Conservation (phyloP, 2,113 vertebrate genomes). For the Parotia lawesii region DNA sequence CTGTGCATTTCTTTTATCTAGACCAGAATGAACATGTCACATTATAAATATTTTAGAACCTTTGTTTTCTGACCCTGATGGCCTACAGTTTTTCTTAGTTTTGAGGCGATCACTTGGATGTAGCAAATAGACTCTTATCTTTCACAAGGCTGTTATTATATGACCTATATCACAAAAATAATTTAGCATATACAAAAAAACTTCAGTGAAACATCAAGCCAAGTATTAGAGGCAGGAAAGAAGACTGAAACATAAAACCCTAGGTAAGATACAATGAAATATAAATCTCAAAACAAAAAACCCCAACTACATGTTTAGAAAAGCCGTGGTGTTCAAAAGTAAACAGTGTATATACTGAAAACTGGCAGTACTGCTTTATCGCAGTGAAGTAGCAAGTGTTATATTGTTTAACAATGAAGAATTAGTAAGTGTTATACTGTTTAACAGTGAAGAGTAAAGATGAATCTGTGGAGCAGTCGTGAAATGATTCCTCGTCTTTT, state of each 20-base stretch:
- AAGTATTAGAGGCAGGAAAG: background rate
- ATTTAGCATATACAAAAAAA: background rate
- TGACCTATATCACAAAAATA: background rate
- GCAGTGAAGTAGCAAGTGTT: background rate
- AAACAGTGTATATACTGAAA: background rate
- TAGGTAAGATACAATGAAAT: background rate
- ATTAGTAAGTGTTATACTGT: background rate
- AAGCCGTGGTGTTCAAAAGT: background rate
- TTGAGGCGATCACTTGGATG: background rate
- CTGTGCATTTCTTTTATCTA: background rate
- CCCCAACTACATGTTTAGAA: background rate
- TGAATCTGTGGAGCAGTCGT: background rate
- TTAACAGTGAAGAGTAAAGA: background rate
- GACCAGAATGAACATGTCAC: background rate
- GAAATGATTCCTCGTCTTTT: background rate
- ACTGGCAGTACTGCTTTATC: background rate
- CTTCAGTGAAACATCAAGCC: background rate
- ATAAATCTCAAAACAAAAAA: background rate
- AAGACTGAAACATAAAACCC: background rate
- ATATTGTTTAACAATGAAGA: background rate
- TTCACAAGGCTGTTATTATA: background rate
- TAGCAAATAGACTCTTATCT: background rate
- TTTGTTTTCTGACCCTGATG: background rate
- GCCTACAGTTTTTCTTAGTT: background rate
- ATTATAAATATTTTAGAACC: constrained; percentile 29